Evolutionary conservation across 2,113 vertebrate species (phyloP).

Genomic region (Seriola rivoliana): DNA sequence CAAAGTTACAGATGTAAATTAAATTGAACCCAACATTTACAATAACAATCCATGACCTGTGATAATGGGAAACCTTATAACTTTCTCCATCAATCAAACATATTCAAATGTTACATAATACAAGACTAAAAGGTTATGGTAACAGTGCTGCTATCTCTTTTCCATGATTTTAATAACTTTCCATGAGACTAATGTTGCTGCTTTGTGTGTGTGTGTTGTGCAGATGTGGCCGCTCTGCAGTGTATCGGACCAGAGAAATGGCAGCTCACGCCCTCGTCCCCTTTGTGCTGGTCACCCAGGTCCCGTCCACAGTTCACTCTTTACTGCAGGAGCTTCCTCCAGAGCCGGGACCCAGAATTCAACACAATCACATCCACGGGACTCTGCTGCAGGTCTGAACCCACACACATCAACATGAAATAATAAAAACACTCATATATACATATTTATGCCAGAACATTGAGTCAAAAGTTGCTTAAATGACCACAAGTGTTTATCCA

Average conservation of each 20-base stretch:
- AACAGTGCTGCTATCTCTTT: not conserved
- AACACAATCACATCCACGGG: slow-evolving; percentile 92
- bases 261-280: slow-evolving; percentile 93
- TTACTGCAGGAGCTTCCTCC: slow-evolving; percentile 88
- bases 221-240: slow-evolving; percentile 90
- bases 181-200: not conserved
- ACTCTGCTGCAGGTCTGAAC: slow-evolving; percentile 90
- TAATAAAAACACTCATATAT: slow-evolving; percentile 8
- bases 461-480: not conserved
- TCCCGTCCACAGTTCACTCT: slow-evolving; percentile 80
- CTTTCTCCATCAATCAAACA: slow-evolving; percentile 12
- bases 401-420: not conserved
- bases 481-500: slow-evolving; percentile 16
- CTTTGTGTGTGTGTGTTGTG: slow-evolving; percentile 20
- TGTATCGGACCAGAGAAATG: slow-evolving; percentile 93
- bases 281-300: slow-evolving; percentile 87
- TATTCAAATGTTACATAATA: not conserved
- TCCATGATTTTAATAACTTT: slow-evolving; percentile 1
- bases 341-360: slow-evolving; percentile 68
- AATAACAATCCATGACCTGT: slow-evolving; percentile 30
- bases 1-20: slow-evolving; percentile 13
- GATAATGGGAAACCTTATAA: not conserved
- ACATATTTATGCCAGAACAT: slow-evolving; percentile 1
- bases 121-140: not conserved
- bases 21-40: not conserved